phyloP scores from a whole-genome alignment of 2,888 invertebrate species.

The Cylindroiulus punctatus region DNA sequence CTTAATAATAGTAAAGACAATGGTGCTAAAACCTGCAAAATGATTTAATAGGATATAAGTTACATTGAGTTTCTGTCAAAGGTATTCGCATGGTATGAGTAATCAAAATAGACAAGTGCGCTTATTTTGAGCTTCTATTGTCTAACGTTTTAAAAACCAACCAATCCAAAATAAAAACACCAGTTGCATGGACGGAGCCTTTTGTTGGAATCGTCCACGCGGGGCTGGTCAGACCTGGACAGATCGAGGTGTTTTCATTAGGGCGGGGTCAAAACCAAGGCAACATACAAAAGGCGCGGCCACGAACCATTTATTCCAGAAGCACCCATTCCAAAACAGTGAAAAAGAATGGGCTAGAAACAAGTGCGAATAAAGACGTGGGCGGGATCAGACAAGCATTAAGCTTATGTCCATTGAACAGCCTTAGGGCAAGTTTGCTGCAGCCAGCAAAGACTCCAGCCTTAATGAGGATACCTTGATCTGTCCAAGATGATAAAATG shows the following conservation, averaged over 20 bases:
- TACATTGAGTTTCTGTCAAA: slow-evolving; percentile 42
- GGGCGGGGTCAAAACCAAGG: not conserved
- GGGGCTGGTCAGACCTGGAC: not conserved
- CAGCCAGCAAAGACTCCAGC: not conserved
- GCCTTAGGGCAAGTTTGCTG: slow-evolving; percentile 35
- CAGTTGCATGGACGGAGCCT: slow-evolving; percentile 45
- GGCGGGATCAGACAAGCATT: not conserved
- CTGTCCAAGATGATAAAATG: slow-evolving; percentile 13
- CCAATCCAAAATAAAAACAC: slow-evolving; percentile 24
- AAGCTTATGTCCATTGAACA: not conserved
- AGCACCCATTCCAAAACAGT: not conserved
- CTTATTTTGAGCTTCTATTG: slow-evolving; percentile 37
- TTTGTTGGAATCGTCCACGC: slow-evolving; percentile 35
- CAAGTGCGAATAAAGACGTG: slow-evolving; percentile 30
- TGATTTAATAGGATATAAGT: slow-evolving; percentile 45
- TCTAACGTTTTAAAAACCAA: slow-evolving; percentile 3
- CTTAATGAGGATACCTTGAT: not conserved
- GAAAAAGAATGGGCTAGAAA: not conserved
- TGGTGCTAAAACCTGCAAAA: slow-evolving; percentile 10
- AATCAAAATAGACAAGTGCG: slow-evolving; percentile 47
- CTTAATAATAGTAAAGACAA: not conserved
- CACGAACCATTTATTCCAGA: not conserved
- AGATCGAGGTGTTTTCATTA: not conserved
- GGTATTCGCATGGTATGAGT: slow-evolving; percentile 41
- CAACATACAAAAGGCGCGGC: slow-evolving; percentile 30